Conservation (phyloP, 2,888 invertebrate species). For the Rhamphomyia laevipes region DNA sequence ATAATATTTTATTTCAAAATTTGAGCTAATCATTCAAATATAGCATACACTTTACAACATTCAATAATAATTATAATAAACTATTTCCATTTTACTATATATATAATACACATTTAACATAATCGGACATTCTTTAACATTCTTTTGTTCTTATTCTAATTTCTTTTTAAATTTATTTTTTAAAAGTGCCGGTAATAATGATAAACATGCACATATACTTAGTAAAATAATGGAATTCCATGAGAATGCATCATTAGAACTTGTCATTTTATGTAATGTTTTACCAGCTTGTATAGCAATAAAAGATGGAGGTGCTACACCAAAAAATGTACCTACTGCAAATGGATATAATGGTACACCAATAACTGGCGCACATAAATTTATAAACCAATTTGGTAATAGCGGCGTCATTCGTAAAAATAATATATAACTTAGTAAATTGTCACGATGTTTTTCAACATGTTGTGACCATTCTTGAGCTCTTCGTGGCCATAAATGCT, state of each 20-base stretch:
- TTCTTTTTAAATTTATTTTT: slow-evolving; percentile 69
- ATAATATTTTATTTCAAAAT: too few species aligned
- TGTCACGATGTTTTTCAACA: slow-evolving; percentile 74
- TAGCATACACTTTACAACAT: too few species aligned
- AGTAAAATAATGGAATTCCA: slow-evolving; percentile 74
- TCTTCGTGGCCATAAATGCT: slow-evolving; percentile 77
- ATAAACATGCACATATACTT: slow-evolving; percentile 65
- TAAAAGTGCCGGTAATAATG: slow-evolving; percentile 77
- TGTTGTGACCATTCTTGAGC: slow-evolving; percentile 75
- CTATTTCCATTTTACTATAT: too few species aligned
- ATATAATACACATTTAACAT: not conserved
- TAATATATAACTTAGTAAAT: slow-evolving; percentile 90
- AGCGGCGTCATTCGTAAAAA: slow-evolving; percentile 96
- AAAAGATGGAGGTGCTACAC: slow-evolving; percentile 94
- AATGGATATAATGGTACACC: slow-evolving; percentile 89
- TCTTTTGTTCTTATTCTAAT: slow-evolving; percentile 46
- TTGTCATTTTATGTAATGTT: slow-evolving; percentile 85
- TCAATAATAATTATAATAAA: too few species aligned
- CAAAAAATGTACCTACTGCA: slow-evolving; percentile 90
- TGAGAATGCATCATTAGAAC: slow-evolving; percentile 77
- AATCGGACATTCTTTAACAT: not conserved
- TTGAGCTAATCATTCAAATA: too few species aligned
- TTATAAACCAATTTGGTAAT: slow-evolving; percentile 91
- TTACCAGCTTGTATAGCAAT: slow-evolving; percentile 96
- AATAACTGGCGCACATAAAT: slow-evolving; percentile 86